Base-by-base conservation (phyloP, 1,140 invertebrate species). In the Brachionus angularis region DNA sequence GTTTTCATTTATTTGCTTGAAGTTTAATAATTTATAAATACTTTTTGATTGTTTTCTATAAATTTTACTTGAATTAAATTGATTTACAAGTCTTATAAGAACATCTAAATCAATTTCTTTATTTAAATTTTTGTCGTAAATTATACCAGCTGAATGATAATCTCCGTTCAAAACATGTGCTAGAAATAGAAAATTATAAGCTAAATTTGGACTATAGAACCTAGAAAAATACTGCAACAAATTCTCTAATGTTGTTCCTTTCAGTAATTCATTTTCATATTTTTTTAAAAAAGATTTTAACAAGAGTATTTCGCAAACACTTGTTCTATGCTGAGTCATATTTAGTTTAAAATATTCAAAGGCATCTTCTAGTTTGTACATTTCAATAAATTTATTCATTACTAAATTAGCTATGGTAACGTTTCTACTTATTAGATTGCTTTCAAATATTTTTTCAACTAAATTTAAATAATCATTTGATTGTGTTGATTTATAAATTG, bases 321-420 rank as follows among this genome's bases (percentile, higher is more conserved):
- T 55, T 8, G 14, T 33, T 18, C 34, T 55, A 33, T 55, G 52
- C n/a, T 31, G n/a, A 23, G 16, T 10, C 34, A 55, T 33, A 36
- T 55, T 55, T 14, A 33, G 34, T 55, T 33, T 55, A 55, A 55
- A 55, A 55, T 55, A 55, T 4, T 33, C 31, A 23, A 55, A 33
- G 14, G 52, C 52, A 33, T 55, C 29, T 16, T 55, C 52, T 16
- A 55, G 10, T 14, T 31, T 14, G 31, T 55, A 16, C 16, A 18
- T 16, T 14, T 31, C 29, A 2, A 55, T 55, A 33, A 55, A 55
- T 33, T 55, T 55, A n/a, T 16, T 16, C 14, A 55, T 29, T 16
- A 55, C 52, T 33, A 31, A 16, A 33, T 33, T 55, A 14, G 8
- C 52, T 16, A 33, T 33, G 16, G 27, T 16, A 7, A 33, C 16